Base-by-base conservation (phyloP, 2,797 vertebrate species). In the Holocentrus rufus region DNA sequence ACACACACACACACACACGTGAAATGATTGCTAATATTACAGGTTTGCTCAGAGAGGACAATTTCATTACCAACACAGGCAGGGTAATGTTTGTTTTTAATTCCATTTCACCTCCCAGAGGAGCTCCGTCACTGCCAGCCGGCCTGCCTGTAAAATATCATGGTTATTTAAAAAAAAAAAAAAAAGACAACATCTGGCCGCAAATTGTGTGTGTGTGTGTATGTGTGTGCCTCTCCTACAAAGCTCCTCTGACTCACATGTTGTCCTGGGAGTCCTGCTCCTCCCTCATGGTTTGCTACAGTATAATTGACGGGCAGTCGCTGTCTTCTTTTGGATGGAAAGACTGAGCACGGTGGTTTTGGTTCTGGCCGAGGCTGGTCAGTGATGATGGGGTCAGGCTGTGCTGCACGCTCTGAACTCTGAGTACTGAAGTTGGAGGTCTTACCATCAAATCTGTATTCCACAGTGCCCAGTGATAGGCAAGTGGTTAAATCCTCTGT, bases 221-320 rank as follows among this genome's bases (percentile, higher is more conserved):
- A n/a, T 18, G 30, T 11, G 30, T 67, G 31, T 31, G 8, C 15
- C 47, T 23, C 15, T 56, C 53, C 39, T 20, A 39, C 18, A 78
- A 73, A 65, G 60, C 63, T 80, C 49, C 64, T 53, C 57, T 82
- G 88, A 83, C 77, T 84, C 60, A 68, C 58, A 73, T 52, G 66
- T 36, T 72, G 62, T 75, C 65, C 72, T 65, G 39, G 20, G 25
- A 80, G 53, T 64, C 42, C 69, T 66, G 72, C 83, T 80, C 72
- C 77, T 83, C 68, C 65, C 64, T 25, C 73, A 72, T 74, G 83
- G 88, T 88, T 88, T 80, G 73, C 85, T 83, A 20, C 77, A 72
- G 67, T 82, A 62, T 91, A 92, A 92, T 91, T 92, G 86, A 89
- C 52, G 80, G 84, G 80, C 83, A 85, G 77, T 47, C 39, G 58